Percentiles rank a stretch among this genome's conserved stretches.
Evolutionary conservation across 2,113 vertebrate species (phyloP).

Genomic region (Hippoglossus stenolepis): DNA sequence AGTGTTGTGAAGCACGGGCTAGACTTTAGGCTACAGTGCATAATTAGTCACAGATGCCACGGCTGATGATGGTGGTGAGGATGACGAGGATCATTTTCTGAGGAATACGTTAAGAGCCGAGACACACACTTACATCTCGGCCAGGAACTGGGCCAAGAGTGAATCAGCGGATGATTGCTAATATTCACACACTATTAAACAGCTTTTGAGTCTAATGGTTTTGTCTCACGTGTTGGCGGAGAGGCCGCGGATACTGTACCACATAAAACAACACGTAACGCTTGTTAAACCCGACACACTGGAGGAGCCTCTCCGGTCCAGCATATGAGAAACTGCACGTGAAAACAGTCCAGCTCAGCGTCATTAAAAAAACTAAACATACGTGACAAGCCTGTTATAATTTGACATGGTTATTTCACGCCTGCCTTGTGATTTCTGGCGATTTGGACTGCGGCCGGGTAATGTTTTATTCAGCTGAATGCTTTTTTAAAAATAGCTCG

Average conservation of each 20-base stretch:
- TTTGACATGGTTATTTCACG: constrained; percentile 27
- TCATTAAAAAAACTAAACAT: constrained; percentile 33
- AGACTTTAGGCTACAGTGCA: constrained; percentile 4
- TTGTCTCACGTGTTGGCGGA: not conserved
- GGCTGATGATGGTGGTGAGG: constrained; percentile 25
- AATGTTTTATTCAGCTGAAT: constrained; percentile 62
- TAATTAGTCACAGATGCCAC: constrained; percentile 41
- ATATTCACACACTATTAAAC: constrained; percentile 43
- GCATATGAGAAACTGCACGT: not conserved
- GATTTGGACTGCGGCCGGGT: constrained; percentile 30
- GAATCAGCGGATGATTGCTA: constrained; percentile 46
- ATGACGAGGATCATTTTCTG: constrained; percentile 24
- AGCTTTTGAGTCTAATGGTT: constrained; percentile 18
- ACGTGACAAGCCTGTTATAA: constrained; percentile 13
- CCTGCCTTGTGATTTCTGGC: constrained; percentile 38
- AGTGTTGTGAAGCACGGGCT: constrained; percentile 9
- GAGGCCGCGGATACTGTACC: constrained; percentile 28
- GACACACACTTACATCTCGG: constrained; percentile 62
- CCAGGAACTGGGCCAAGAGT: constrained; percentile 59
- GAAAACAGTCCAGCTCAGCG: constrained; percentile 7
- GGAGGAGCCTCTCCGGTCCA: constrained; percentile 2
- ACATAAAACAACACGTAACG: constrained; percentile 11
- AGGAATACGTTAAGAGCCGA: constrained; percentile 54
- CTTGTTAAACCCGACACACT: constrained; percentile 26
- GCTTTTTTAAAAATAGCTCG: constrained; percentile 55